Evolutionary conservation across 2,113 vertebrate species (phyloP), one percentile per base, ranked within the genome.

Genomic region (Craseonycteris thonglongyai): DNA sequence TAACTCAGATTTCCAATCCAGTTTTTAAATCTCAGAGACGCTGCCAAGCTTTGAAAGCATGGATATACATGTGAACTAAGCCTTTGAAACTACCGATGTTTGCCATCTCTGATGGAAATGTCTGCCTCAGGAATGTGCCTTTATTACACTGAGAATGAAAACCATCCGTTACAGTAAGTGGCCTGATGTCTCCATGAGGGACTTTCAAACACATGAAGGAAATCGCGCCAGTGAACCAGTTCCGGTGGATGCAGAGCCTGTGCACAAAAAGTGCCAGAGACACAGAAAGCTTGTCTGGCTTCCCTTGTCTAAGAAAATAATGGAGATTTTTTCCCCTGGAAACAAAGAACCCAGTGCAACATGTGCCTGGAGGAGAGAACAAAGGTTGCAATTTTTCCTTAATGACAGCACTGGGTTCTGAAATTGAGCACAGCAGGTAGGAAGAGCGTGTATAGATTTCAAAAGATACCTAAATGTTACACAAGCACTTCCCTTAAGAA

Each of bases 351-450:
- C 4, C n/a, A 7, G 45, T 59, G 72, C 81, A 92, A 93, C 92
- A 59, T 45, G 85, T 94, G 91, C 83, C 81, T 95, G 76, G 81
- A 93, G 90, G 80, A 94, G 93, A 94, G 93, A 96, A 97, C 80
- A 96, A 95, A 97, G 96, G 90, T 93, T 96, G 93, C 93, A 95
- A 61, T 97, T 96, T 96, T 96, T 93, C 59, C 92, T 93, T 97
- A 95, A 96, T 96, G 95, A 96, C 81, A 92, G 90, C 51, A 93
- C 93, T 88, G 88, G 86, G 51, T 96, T 96, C 92, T 96, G 95
- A 97, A 96, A 97, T 95, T 96, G 88, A 95, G 92, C 96, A 93
- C 93, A 95, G 97, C 93, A 96, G 95, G 95, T 96, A 96, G 71
- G 82, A 93, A 95, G 66, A 65, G 35, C 33, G 1, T 92, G 66